These are phyloP conservation scores for Phylloscopus trochiloides DNA, from an alignment of 2,113 vertebrate genomes.

Conservation along the genomic window DNA sequence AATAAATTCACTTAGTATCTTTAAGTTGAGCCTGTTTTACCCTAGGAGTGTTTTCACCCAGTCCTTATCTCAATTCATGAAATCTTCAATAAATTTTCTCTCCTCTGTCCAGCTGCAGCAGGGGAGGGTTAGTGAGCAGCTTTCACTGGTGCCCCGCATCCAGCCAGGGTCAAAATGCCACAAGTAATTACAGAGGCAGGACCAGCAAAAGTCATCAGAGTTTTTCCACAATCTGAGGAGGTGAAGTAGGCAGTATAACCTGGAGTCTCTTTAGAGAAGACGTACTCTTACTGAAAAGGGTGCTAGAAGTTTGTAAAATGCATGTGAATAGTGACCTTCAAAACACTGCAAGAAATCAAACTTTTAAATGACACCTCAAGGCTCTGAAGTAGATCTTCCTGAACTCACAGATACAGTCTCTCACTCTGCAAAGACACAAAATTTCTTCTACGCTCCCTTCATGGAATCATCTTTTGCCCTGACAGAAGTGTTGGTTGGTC, in stretches of 20 bases:
- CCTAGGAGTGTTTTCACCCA: neutral
- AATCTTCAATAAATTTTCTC: neutral
- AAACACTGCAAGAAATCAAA: neutral
- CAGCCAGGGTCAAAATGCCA: neutral
- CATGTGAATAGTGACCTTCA: neutral
- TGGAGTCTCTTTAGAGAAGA: neutral
- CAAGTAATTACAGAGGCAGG: neutral
- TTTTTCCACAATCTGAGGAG: neutral
- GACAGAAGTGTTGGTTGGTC: neutral
- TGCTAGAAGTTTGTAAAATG: neutral
- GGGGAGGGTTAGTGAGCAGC: neutral
- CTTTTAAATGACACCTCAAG: neutral
- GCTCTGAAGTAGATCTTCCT: neutral
- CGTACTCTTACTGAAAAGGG: neutral
- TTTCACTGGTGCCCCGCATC: neutral
- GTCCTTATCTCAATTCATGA: neutral
- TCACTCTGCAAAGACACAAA: neutral
- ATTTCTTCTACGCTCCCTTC: neutral
- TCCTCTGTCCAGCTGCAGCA: neutral
- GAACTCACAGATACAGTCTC: neutral
- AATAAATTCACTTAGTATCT: neutral
- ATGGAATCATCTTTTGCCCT: neutral
- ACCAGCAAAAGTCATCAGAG: neutral
- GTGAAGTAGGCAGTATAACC: neutral
- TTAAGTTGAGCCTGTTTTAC: neutral